Conservation (phyloP, 2,113 vertebrate genomes). For the Siniperca knerii region DNA sequence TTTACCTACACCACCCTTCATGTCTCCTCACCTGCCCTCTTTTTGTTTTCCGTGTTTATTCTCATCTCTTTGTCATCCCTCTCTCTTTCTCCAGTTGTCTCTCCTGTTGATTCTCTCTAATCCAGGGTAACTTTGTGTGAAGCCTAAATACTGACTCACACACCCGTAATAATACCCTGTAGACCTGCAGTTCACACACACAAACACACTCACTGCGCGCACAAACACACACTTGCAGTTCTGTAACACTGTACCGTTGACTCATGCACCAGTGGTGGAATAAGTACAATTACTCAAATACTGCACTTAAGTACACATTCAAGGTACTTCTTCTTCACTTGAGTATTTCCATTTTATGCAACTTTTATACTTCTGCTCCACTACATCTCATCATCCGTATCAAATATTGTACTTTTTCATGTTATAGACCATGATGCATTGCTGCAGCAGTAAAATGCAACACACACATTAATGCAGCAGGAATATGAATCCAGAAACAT, state of each 20-base stretch:
- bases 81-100: slow-evolving; percentile 1
- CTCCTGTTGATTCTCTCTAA: slow-evolving; percentile 32
- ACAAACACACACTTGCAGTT: neutral
- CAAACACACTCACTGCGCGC: neutral
- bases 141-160: slow-evolving; percentile 31
- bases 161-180: slow-evolving; percentile 11
- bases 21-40: neutral
- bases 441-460: no score
- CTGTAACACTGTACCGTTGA: neutral
- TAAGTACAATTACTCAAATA: no score
- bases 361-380: no score
- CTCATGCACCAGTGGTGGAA: neutral
- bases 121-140: slow-evolving; percentile 24
- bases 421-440: no score
- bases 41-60: neutral
- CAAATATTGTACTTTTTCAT: no score
- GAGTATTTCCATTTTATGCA: no score
- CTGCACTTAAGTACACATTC: no score
- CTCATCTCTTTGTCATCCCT: neutral
- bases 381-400: no score
- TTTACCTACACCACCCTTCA: no score
- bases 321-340: no score
- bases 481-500: no score
- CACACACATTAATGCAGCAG: no score
- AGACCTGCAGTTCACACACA: slow-evolving; percentile 10